Percentiles rank a stretch among this genome's conserved stretches.
These are phyloP conservation scores for Mus pahari DNA, from an alignment of 2,113 vertebrate genomes.

Conservation along the genomic window DNA sequence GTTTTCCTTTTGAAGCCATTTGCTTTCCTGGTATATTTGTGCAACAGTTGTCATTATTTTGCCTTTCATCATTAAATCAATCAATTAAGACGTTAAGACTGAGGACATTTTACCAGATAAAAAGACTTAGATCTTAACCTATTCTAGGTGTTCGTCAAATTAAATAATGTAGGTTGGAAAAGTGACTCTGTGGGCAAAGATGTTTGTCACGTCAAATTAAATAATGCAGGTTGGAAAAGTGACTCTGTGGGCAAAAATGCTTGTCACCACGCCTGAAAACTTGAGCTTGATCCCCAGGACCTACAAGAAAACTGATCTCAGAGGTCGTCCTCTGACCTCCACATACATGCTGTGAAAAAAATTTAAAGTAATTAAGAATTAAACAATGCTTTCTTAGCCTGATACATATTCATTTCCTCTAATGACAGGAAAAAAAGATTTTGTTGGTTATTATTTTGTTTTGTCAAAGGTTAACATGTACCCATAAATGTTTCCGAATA, in stretches of 20 bases:
- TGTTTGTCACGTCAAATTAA: neutral
- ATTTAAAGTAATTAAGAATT: neutral
- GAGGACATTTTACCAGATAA: neutral
- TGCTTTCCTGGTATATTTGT: neutral
- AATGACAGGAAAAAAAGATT: neutral
- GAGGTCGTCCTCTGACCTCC: neutral
- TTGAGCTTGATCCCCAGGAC: neutral
- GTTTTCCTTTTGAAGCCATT: constrained; percentile 6
- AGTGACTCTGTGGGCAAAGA: neutral
- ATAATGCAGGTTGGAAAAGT: neutral
- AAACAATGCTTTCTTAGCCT: neutral
- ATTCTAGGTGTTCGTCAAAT: neutral
- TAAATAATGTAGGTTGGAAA: neutral
- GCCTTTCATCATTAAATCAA: neutral
- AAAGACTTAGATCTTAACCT: neutral
- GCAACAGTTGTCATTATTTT: neutral
- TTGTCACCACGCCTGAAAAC: neutral
- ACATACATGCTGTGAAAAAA: neutral
- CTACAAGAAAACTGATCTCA: neutral
- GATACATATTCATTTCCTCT: neutral
- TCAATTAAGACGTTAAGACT: neutral
- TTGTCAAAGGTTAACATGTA: neutral
- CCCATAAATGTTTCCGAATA: neutral
- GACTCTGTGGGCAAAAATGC: neutral
- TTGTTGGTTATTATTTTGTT: neutral